These are phyloP conservation scores for Atherinosoma microstoma DNA, from an alignment of 2,797 vertebrate species.

Conservation along the genomic window DNA sequence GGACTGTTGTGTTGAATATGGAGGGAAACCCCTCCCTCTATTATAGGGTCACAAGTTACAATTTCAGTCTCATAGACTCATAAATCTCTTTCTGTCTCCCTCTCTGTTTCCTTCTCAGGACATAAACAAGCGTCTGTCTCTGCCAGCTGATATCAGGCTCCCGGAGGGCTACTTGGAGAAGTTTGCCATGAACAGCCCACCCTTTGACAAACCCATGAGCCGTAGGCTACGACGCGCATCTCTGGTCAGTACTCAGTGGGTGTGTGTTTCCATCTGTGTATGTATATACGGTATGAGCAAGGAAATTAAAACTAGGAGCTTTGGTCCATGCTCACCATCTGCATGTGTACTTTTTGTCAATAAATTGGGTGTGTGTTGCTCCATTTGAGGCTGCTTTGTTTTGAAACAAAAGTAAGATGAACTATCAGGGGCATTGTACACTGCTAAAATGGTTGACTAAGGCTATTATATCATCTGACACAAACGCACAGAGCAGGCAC, in stretches of 20 bases:
- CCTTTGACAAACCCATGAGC: constrained; percentile 87
- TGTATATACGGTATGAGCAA: background rate
- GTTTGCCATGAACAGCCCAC: constrained; percentile 86
- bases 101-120: constrained; percentile 73
- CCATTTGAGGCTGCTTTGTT: constrained; percentile 39
- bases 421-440: constrained; percentile 34
- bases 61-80: background rate
- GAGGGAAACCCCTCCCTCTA: background rate
- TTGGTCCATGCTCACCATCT: constrained; percentile 2
- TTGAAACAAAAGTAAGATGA: constrained; percentile 39
- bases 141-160: constrained; percentile 86
- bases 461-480: constrained; percentile 41
- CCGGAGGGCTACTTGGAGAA: constrained; percentile 88
- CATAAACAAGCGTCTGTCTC: constrained; percentile 87
- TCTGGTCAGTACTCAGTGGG: constrained; percentile 76
- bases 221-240: constrained; percentile 85
- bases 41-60: background rate
- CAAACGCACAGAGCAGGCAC: constrained; percentile 13
- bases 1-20: background rate
- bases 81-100: background rate
- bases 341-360: constrained; percentile 5
- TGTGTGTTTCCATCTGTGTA: constrained; percentile 34
- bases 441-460: constrained; percentile 40
- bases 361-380: constrained; percentile 25
- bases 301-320: constrained; percentile 24